Percentiles rank a stretch among this genome's conserved stretches.
Conservation (phyloP, 2,113 vertebrate species). For the Castor canadensis region DNA sequence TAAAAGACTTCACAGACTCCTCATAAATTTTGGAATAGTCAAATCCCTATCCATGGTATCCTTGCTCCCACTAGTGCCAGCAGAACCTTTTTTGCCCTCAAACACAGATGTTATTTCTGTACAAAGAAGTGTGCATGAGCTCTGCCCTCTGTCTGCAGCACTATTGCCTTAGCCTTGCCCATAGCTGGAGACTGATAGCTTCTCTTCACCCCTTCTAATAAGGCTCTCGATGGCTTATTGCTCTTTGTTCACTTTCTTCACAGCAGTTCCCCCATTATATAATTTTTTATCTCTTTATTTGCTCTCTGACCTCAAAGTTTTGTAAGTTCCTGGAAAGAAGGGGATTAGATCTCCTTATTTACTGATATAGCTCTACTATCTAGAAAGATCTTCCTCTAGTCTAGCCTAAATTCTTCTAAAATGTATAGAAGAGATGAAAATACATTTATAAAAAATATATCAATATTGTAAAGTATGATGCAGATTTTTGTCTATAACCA, state of each 20-base stretch:
- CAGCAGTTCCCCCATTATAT: neutral
- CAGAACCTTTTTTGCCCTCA: neutral
- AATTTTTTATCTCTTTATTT: neutral
- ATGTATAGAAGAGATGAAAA: neutral
- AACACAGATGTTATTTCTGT: too few species aligned
- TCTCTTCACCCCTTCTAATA: neutral
- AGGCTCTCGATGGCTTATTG: neutral
- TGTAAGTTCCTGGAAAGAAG: neutral
- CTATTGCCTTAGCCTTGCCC: too few species aligned
- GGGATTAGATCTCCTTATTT: neutral
- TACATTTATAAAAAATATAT: neutral
- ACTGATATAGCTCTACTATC: neutral
- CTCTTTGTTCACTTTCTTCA: neutral
- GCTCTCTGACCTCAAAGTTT: neutral
- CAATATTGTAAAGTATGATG: neutral
- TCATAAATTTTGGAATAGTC: neutral
- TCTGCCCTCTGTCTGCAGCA: neutral
- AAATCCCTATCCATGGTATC: fast-evolving
- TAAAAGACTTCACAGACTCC: neutral
- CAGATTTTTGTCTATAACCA: neutral
- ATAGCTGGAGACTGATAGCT: neutral
- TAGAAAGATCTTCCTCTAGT: neutral
- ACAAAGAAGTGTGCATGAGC: fast-evolving
- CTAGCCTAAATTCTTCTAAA: neutral
- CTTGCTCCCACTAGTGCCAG: neutral